These are phyloP conservation scores for Pachyrhynchus sulphureomaculatus DNA, from an alignment of 1,140 invertebrate species.

Conservation along the genomic window DNA sequence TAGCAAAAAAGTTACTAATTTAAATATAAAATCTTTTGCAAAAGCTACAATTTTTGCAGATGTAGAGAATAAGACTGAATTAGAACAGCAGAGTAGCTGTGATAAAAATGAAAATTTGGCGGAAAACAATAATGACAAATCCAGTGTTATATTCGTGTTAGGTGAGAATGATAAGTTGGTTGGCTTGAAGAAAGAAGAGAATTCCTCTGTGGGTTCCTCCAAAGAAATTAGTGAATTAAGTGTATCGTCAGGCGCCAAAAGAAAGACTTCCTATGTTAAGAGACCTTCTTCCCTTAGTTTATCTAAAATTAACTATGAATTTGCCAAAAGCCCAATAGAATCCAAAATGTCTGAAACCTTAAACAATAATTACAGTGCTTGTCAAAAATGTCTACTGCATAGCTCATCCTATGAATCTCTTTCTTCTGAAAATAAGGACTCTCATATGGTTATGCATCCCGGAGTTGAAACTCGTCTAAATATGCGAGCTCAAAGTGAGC, in stretches of 20 bases:
- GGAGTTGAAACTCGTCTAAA: constrained; percentile 16
- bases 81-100: background rate
- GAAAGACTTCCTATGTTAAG: constrained; percentile 21
- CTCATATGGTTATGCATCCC: background rate
- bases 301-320: constrained; percentile 9
- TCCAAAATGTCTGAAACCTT: background rate
- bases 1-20: background rate
- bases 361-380: constrained; percentile 33
- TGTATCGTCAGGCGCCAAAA: constrained; percentile 13
- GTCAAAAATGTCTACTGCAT: constrained; percentile 34
- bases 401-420: constrained; percentile 39
- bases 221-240: background rate
- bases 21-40: background rate
- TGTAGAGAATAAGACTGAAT: constrained; percentile 10
- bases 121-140: background rate
- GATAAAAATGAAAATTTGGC: background rate
- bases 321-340: constrained; percentile 10
- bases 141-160: constrained; percentile 70
- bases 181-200: constrained; percentile 53
- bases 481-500: constrained; percentile 43
- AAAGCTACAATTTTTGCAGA: constrained; percentile 7
- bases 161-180: constrained; percentile 72
- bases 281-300: constrained; percentile 22
- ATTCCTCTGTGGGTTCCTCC: background rate
- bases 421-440: constrained; percentile 17